Evolutionary conservation across 2,113 vertebrate species (phyloP).

Genomic region (Brachirus orientalis): DNA sequence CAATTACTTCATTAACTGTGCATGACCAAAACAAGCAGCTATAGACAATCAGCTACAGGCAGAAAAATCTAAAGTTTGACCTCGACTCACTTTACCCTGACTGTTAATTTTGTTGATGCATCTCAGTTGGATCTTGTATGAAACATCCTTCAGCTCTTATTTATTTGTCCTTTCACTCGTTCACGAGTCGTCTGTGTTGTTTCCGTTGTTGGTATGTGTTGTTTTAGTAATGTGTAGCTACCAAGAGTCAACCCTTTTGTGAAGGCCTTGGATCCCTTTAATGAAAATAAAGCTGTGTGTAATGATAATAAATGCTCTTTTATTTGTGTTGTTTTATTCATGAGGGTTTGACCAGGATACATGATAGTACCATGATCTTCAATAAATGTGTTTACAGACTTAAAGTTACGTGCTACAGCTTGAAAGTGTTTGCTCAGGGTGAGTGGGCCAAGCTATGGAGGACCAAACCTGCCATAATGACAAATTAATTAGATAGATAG

Average conservation of each 20-base stretch:
- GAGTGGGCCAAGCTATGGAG: too few species aligned
- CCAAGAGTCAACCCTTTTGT: slow-evolving; percentile 79
- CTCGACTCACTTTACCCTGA: slow-evolving; percentile 61
- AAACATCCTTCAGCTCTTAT: slow-evolving; percentile 65
- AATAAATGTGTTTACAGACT: too few species aligned
- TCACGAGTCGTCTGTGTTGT: slow-evolving; percentile 72
- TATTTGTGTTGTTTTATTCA: slow-evolving; percentile 13
- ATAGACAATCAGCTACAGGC: slow-evolving; percentile 69
- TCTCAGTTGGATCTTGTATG: slow-evolving; percentile 49
- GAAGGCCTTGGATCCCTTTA: slow-evolving; percentile 81
- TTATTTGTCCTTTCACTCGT: slow-evolving; percentile 78
- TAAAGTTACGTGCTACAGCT: too few species aligned
- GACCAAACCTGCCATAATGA: too few species aligned
- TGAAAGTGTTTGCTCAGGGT: too few species aligned
- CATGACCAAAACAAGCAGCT: slow-evolving; percentile 62
- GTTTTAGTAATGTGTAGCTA: slow-evolving; percentile 74
- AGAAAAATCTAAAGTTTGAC: slow-evolving; percentile 39
- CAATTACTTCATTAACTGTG: slow-evolving; percentile 38
- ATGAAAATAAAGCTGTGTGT: slow-evolving; percentile 76
- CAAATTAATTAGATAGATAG: too few species aligned
- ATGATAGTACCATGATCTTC: too few species aligned
- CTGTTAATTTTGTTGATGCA: slow-evolving; percentile 57
- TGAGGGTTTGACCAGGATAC: too few species aligned
- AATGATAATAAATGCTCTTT: slow-evolving; percentile 31
- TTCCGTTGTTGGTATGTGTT: slow-evolving; percentile 62